Evolutionary conservation across 2,797 vertebrate species (phyloP).

Genomic region (Scarus forsteni): DNA sequence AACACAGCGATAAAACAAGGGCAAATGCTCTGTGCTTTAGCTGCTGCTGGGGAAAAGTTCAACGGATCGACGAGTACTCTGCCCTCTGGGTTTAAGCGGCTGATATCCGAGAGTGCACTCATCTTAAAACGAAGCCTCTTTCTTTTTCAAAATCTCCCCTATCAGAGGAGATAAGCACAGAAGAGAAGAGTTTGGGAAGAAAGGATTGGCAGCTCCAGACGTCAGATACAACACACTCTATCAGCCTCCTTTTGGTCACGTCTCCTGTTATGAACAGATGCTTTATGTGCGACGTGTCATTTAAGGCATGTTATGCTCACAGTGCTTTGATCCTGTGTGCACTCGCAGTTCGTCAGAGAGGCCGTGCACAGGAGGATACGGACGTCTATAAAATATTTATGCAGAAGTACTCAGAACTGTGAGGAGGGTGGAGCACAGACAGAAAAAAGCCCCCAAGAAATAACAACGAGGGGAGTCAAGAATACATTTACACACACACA

Average conservation of each 20-base stretch:
- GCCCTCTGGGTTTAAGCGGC: constrained; percentile 39
- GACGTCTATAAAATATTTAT: constrained; percentile 78
- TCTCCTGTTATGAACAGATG: constrained; percentile 44
- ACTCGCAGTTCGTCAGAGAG: constrained; percentile 45
- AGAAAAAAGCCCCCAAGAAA: constrained; percentile 57
- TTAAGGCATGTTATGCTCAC: constrained; percentile 31
- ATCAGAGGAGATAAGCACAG: constrained; percentile 41
- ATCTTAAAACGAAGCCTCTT: constrained; percentile 60
- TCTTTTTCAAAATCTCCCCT: constrained; percentile 47
- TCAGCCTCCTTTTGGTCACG: constrained; percentile 41
- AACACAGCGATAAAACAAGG: constrained; percentile 26
- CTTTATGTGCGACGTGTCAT: constrained; percentile 33
- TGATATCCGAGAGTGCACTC: constrained; percentile 49
- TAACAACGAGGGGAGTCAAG: constrained; percentile 28
- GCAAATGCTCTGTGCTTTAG: constrained; percentile 40
- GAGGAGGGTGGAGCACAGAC: constrained; percentile 69
- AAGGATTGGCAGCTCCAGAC: constrained; percentile 25
- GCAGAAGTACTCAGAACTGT: constrained; percentile 70
- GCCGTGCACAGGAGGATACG: constrained; percentile 62
- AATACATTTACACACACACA: constrained; percentile 29
- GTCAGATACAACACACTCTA: constrained; percentile 24
- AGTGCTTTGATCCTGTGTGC: constrained; percentile 4
- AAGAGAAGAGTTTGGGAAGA: constrained; percentile 8
- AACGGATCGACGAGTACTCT: constrained; percentile 46
- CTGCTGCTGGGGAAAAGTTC: constrained; percentile 22